A percentile compares a stretch with the other conserved stretches of the same genome.
Evolutionary conservation across 2,888 invertebrate species (phyloP).

Genomic region (Melinopterus prodromus): DNA sequence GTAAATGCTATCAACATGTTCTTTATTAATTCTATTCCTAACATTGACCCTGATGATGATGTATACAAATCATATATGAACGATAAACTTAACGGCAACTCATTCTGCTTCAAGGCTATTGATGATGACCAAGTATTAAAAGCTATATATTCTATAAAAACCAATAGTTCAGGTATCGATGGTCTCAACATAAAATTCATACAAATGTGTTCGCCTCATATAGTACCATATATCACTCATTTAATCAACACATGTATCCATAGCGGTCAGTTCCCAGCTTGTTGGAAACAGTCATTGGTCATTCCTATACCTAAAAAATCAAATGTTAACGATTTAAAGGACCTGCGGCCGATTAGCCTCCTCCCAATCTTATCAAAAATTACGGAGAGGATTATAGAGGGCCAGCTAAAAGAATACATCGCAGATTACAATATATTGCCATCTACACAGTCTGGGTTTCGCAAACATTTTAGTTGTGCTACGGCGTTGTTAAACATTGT

Average conservation of each 20-base stretch:
- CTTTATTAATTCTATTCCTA: background rate
- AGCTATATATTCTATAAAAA: conserved; percentile 4
- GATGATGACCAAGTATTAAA: background rate
- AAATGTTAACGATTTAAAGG: background rate
- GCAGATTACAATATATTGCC: background rate
- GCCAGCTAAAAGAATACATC: background rate
- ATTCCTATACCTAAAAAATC: background rate
- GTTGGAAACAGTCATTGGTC: background rate
- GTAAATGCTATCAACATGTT: background rate
- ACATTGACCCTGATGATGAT: background rate
- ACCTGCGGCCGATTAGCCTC: background rate
- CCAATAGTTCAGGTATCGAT: background rate
- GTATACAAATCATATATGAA: background rate
- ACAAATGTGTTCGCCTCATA: background rate
- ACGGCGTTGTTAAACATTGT: background rate
- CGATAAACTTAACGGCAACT: background rate
- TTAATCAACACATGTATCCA: background rate
- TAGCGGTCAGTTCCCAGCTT: background rate
- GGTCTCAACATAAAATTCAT: background rate
- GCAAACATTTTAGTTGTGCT: background rate
- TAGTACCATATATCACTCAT: background rate
- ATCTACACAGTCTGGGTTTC: background rate
- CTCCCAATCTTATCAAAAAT: background rate
- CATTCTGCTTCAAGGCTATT: background rate
- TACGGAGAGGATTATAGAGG: background rate